Evolutionary conservation across 2,888 invertebrate species (phyloP), one percentile per base, ranked within the genome.

Genomic region (Tiphia femorata): DNA sequence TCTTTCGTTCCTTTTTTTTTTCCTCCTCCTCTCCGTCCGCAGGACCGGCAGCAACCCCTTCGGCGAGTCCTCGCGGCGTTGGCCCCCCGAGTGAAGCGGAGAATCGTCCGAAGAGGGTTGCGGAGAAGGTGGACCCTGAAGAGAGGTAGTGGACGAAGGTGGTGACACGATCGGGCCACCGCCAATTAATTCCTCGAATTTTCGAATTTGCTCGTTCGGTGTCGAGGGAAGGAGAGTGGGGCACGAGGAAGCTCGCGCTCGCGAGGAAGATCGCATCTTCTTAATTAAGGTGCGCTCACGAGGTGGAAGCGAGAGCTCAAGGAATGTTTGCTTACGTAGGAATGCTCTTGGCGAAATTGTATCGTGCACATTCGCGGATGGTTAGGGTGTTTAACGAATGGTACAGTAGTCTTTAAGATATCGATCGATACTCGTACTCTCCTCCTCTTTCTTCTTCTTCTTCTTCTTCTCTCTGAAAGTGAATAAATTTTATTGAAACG

Each of bases 1-100:
- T 68, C 71, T 70, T 68, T 66, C 68, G 58, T 41, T 60, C 57
- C 62, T 56, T 57, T 50, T 55, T 42, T 56, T 61, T 64, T 40
- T 53, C 44, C 49, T 50, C 40, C 46, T 51, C 40, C 37, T 49
- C 42, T 52, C 46, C 55, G 27, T 17, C 27, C 49, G 44, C 51
- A 29, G 51, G 33, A 19, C 37, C 54, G 48, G 33, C 50, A 43
- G 56, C 56, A 60, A 60, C 63, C 63, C 63, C 55, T 57, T 54
- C 60, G 51, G 44, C 19, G 51, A 33, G 33, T 30, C 46, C 16
- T 33, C 37, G 47, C 21, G 56, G 16, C n/a, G n/a, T n/a, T n/a
- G n/a, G n/a, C n/a, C n/a, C n/a, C n/a, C n/a, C n/a, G 35, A 44
- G 20, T 41, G 27, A 43, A 49, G 44, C 27, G 56, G 49, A 38